Conservation (phyloP, 2,888 invertebrate genomes). For the Hydraecia micacea region DNA sequence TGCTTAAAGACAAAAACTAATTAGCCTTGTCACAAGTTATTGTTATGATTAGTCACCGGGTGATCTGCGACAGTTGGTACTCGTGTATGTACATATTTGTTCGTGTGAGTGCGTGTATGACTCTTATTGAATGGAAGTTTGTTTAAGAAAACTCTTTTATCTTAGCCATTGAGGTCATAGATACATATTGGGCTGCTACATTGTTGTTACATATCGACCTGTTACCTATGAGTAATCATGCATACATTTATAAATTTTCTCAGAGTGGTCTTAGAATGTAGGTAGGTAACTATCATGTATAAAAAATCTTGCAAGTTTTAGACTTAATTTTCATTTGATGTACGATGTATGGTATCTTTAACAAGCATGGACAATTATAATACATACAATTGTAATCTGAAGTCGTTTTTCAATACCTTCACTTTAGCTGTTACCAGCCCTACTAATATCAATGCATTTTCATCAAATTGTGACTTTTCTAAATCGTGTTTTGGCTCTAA, state of each 20-base stretch:
- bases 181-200: not conserved
- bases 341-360: not conserved
- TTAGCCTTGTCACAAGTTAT: conserved; percentile 44
- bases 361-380: not conserved
- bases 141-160: conserved; percentile 44
- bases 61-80: conserved; percentile 38
- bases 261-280: not conserved
- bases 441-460: not conserved
- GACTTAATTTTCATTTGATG: not conserved
- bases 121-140: conserved; percentile 26
- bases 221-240: not conserved
- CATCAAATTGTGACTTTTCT: too few relatives aligned
- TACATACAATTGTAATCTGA: not conserved
- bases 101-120: conserved; percentile 21
- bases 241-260: not conserved
- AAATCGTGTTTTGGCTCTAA: not conserved
- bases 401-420: not conserved
- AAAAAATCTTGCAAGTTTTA: not conserved
- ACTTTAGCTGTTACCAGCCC: not conserved
- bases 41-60: conserved; percentile 52
- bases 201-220: too few relatives aligned
- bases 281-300: not conserved
- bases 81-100: not conserved
- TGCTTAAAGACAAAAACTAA: conserved; percentile 20
- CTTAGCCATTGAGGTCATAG: conserved; percentile 28